Evolutionary conservation across 2,113 vertebrate genomes (phyloP).

Genomic region (Sminthopsis crassicaudata): DNA sequence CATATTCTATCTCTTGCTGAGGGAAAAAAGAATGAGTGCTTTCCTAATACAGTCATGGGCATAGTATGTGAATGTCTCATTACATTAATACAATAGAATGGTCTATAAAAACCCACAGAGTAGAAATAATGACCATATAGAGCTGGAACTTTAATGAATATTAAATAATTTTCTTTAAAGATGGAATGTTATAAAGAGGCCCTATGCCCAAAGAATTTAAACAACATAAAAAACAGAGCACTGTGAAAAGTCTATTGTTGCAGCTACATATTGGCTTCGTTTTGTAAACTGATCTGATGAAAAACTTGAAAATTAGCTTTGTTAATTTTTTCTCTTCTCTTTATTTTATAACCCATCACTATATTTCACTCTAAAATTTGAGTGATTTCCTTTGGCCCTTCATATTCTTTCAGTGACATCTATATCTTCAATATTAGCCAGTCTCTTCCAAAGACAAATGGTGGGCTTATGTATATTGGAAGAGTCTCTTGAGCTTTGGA

Average conservation of each 20-base stretch:
- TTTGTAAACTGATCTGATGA: not conserved
- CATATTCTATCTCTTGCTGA: conserved; percentile 31
- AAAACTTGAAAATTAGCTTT: not conserved
- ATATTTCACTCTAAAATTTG: not conserved
- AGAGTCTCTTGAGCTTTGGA: not conserved
- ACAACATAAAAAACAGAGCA: not conserved
- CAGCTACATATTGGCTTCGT: not conserved
- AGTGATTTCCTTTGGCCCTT: not conserved
- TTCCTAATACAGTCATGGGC: conserved; percentile 62
- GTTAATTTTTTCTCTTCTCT: not conserved
- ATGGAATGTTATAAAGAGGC: not conserved
- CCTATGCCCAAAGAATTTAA: not conserved
- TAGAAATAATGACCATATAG: conserved; percentile 58
- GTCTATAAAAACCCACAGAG: conserved; percentile 55
- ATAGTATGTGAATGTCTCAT: conserved; percentile 62
- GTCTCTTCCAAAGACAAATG: not conserved
- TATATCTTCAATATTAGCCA: not conserved
- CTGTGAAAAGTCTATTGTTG: not conserved
- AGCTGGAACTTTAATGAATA: conserved; percentile 48
- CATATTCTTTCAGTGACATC: not conserved
- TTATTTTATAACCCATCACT: not conserved
- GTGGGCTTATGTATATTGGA: not conserved
- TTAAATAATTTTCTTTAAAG: conserved; percentile 58
- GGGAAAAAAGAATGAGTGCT: conserved; percentile 21
- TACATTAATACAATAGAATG: conserved; percentile 67